Evolutionary conservation across 2,113 vertebrate genomes (phyloP).

Genomic region (Oreamnos americanus): DNA sequence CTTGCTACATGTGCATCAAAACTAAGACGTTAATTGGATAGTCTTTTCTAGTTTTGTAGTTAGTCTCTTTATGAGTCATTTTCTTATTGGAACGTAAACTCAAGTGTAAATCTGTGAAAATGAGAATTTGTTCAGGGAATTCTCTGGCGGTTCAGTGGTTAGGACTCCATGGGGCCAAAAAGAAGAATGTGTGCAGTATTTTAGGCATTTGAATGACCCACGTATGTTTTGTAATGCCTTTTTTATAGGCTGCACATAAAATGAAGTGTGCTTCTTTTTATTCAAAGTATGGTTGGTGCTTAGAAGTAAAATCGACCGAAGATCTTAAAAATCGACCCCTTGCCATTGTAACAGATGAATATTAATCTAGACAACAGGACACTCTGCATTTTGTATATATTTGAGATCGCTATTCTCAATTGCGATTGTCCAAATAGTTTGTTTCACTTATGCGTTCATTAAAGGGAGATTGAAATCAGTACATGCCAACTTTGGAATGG

Average conservation of each 20-base stretch:
- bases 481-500: slow-evolving; percentile 30
- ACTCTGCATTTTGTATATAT: neutral
- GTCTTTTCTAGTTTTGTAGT: slow-evolving; percentile 24
- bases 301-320: slow-evolving; percentile 9
- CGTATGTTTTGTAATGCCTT: slow-evolving; percentile 20
- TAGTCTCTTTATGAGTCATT: neutral
- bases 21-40: slow-evolving; percentile 22
- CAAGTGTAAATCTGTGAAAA: neutral
- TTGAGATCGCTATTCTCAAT: neutral
- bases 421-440: slow-evolving; percentile 29
- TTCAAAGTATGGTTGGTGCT: neutral
- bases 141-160: neutral
- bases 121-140: neutral
- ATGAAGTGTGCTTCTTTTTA: neutral
- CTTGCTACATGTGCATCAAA: neutral
- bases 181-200: neutral
- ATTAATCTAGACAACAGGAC: neutral
- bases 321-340: neutral
- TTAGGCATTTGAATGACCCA: neutral
- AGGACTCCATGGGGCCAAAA: neutral
- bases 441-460: neutral
- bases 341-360: neutral
- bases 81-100: slow-evolving; percentile 27
- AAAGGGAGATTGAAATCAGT: neutral
- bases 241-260: neutral